Evolutionary conservation across 2,113 vertebrate species (phyloP), one percentile per base, ranked within the genome.

Genomic region (Eulemur rufifrons): DNA sequence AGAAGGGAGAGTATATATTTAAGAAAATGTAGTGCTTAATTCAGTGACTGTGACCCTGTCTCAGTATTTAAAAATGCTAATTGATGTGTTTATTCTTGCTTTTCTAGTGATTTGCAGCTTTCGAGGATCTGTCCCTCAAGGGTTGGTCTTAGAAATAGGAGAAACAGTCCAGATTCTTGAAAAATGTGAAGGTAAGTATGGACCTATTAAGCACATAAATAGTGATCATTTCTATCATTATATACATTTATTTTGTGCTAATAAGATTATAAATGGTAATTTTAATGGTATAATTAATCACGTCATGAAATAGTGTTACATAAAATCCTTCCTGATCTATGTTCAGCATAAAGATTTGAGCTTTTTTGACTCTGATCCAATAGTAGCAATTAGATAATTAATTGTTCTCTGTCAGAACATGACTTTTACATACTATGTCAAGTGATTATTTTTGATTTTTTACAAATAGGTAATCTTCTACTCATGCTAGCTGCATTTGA

Each of bases 151-250:
- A 99, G 99, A 99, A 99, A 99, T 99, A 92, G 99, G 99, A 98
- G 99, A 99, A 98, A 99, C 99, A 18, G 99, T 99, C 37, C 99
- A 99, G 98, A 99, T 99, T 98, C 98, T 99, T 98, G 99, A 99
- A 98, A 99, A 99, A 98, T 99, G 99, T 98, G 99, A 99, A 99
- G 99, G 99, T 99, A 97, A 98, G 99, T 94, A 74, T 74, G 63
- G 52, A 73, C 6, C 14, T 77, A 39, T 71, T 50, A 52, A 89
- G 13, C 20, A 63, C 32, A 71, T 82, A 52, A 50, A 71, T 42
- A 94, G 47, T 87, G 77, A n/a, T 76, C 14, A 12, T 88, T 98
- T 97, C 21, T 95, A 0, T 64, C 6, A 32, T 77, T 74, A 15
- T 34, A 13, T 93, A 66, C 74, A 18, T 95, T 56, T 97, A 50